Evolutionary conservation across 2,888 invertebrate species (phyloP).

Genomic region (Cerastoderma edule): DNA sequence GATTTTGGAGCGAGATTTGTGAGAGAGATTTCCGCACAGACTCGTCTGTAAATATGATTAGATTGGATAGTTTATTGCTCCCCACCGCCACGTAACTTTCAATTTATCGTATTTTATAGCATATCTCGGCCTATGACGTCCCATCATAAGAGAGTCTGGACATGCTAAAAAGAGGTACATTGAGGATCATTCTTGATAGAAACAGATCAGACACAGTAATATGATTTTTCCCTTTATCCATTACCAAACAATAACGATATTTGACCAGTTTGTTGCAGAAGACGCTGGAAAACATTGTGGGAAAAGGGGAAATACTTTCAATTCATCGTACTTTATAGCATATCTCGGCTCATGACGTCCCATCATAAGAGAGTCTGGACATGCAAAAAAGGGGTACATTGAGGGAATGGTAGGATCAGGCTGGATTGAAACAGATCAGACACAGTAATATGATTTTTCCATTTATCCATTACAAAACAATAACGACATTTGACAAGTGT

Average conservation of each 20-base stretch:
- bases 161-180: no score
- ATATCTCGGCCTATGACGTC: conserved; percentile 12
- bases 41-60: conserved; percentile 21
- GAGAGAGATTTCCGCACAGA: no score
- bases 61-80: conserved; percentile 9
- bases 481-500: background rate
- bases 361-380: no score
- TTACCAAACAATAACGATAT: background rate
- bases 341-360: conserved; percentile 8
- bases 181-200: no score
- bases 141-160: no score
- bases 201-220: no score
- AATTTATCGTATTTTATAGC: conserved; percentile 16
- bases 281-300: background rate
- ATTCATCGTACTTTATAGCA: conserved; percentile 13
- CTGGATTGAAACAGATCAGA: no score
- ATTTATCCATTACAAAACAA: background rate
- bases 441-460: no score
- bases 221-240: background rate
- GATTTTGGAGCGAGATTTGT: conserved; percentile 14
- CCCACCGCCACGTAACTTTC: conserved; percentile 7
- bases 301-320: no score
- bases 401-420: no score
- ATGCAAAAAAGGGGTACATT: no score
- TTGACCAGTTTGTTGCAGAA: background rate